These are phyloP conservation scores for Tricholauxania praeusta DNA, from an alignment of 2,888 invertebrate genomes.

Conservation along the genomic window DNA sequence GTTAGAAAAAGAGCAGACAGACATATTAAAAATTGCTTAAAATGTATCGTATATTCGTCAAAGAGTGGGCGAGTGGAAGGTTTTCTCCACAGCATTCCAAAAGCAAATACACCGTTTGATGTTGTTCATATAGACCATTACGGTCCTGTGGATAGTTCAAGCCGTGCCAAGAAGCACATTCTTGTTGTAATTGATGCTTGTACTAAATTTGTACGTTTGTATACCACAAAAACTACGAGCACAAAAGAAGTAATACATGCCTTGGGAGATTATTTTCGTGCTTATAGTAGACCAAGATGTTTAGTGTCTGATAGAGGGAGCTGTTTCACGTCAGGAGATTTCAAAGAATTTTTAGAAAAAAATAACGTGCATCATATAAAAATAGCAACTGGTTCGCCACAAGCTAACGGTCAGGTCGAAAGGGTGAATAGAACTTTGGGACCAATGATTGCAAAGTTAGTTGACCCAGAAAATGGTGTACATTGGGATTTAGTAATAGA, in stretches of 20 bases:
- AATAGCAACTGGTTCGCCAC: too few species aligned
- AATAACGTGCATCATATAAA: neutral
- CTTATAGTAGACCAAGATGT: slow-evolving; percentile 33
- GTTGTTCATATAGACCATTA: slow-evolving; percentile 39
- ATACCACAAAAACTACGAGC: slow-evolving; percentile 8
- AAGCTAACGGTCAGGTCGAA: too few species aligned
- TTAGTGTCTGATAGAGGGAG: slow-evolving; percentile 34
- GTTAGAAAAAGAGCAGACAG: slow-evolving; percentile 15
- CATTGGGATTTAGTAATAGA: neutral
- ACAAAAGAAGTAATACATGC: slow-evolving; percentile 1
- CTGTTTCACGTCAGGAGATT: too few species aligned
- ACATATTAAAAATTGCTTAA: slow-evolving; percentile 32
- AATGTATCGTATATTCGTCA: slow-evolving; percentile 35
- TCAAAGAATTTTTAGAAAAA: neutral
- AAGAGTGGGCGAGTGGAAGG: slow-evolving; percentile 34
- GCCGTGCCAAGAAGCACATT: slow-evolving; percentile 31
- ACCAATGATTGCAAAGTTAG: slow-evolving; percentile 16
- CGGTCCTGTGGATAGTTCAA: slow-evolving; percentile 36
- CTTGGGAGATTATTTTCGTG: slow-evolving; percentile 30
- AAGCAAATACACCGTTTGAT: slow-evolving; percentile 33
- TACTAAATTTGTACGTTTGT: slow-evolving; percentile 34
- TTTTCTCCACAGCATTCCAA: slow-evolving; percentile 33
- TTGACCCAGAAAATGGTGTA: neutral
- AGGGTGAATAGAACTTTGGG: too few species aligned
- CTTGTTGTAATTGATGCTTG: slow-evolving; percentile 39